These are phyloP conservation scores for Holothuria leucospilota DNA, from an alignment of 53 echinoderm and acorn worm genomes.

Conservation along the genomic window DNA sequence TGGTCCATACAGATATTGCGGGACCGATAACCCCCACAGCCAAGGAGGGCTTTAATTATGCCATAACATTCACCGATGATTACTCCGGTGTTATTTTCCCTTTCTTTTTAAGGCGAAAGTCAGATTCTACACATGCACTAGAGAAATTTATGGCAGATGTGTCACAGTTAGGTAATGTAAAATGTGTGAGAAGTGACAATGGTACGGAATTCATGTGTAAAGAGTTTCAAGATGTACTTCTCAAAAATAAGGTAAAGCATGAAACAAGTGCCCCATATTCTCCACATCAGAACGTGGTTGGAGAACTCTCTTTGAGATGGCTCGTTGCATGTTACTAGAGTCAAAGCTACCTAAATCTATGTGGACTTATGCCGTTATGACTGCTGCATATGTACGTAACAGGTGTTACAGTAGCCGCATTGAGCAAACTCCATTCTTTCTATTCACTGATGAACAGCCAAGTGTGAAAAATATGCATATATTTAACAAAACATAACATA, in stretches of 20 bases:
- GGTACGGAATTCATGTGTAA: constrained; percentile 48
- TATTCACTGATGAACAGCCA: constrained; percentile 43
- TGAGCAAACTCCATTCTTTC: constrained; percentile 28
- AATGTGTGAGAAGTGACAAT: constrained; percentile 52
- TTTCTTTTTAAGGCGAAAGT: constrained; percentile 50
- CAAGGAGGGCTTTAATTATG: constrained; percentile 50
- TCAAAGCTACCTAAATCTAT: constrained; percentile 33
- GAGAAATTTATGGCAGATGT: constrained; percentile 54
- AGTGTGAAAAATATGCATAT: constrained; percentile 27
- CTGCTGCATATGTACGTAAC: constrained; percentile 55
- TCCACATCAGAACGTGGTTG: constrained; percentile 60
- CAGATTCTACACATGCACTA: constrained; percentile 13
- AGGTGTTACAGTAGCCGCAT: constrained; percentile 43
- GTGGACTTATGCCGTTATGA: constrained; percentile 57
- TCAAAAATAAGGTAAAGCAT: constrained; percentile 41
- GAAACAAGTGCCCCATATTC: constrained; percentile 61
- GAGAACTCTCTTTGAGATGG: constrained; percentile 66
- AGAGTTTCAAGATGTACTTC: constrained; percentile 38
- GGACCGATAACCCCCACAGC: constrained; percentile 52
- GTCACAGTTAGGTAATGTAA: constrained; percentile 47
- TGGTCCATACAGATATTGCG: constrained; percentile 59
- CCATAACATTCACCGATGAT: constrained; percentile 56
- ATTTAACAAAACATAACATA: no score
- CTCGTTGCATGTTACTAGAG: constrained; percentile 55
- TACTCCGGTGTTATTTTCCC: constrained; percentile 45